These are phyloP conservation scores for Sebastolobus altivelis DNA, from an alignment of 2,797 vertebrate genomes.

Conservation along the genomic window DNA sequence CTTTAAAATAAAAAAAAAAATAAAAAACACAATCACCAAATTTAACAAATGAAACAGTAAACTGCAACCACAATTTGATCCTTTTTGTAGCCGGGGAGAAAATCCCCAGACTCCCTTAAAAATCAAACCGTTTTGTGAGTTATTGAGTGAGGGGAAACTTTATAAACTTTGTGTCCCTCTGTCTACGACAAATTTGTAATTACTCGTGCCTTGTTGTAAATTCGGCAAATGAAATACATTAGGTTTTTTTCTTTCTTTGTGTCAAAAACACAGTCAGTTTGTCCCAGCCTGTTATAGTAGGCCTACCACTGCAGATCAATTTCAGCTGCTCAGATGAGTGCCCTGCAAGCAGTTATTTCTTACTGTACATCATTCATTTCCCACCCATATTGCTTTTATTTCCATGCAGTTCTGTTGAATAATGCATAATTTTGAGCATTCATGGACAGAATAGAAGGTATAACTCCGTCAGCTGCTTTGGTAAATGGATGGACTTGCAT, in stretches of 20 bases:
- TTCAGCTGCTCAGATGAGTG: neutral
- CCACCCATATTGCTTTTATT: neutral
- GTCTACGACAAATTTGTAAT: too few relatives aligned
- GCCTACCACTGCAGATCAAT: neutral
- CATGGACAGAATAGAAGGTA: neutral
- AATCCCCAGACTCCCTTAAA: neutral
- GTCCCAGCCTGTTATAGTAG: neutral
- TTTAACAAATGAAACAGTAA: neutral
- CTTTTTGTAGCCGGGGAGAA: neutral
- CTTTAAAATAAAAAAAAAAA: neutral
- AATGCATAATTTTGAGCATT: neutral
- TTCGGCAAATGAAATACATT: neutral
- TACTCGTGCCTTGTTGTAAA: neutral
- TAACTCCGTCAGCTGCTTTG: neutral
- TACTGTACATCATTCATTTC: neutral
- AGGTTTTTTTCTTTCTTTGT: neutral
- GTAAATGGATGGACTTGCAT: too few relatives aligned
- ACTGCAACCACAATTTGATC: neutral
- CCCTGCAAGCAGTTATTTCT: neutral
- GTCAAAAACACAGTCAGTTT: neutral
- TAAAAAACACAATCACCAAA: neutral
- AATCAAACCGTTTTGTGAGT: neutral
- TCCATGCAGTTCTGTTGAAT: neutral
- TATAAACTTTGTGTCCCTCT: too few relatives aligned
- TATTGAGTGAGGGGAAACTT: neutral